Evolutionary conservation across 1,140 invertebrate genomes (phyloP), one percentile per base, ranked within the genome.

Genomic region (Aphis craccivora): DNA sequence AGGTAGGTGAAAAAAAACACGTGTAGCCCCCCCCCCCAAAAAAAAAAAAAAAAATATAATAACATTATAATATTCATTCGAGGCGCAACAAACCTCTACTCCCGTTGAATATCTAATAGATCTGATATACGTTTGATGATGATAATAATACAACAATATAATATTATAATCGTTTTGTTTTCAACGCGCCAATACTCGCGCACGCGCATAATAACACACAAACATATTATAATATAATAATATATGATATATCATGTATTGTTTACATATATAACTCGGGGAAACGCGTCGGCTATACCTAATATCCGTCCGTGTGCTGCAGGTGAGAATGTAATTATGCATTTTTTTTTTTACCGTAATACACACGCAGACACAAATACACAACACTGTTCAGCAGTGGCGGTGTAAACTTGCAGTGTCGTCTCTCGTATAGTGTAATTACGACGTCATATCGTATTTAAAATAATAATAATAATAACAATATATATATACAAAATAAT

Each of bases 271-370:
- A 35, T 76, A 76, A 84, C 37, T 40, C 81, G 37, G 9, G 81
- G 81, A 84, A 84, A 84, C 83, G 35, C 83, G 83, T 84, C 35
- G 14, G 14, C 60, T n/a, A n/a, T 76, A n/a, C 60, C 30, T n/a
- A n/a, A 67, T 67, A n/a, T 76, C 60, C 60, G n/a, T 76, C 60
- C 14, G 60, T 84, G 40, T 40, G 40, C 23, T 84, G 37, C 40
- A 40, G 83, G 83, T 84, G 88, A 89, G 51, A 53, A 89, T 35
- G 51, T 55, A 89, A 89, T 89, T 89, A 55, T 55, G 88, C 88
- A 35, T 89, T 87, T 43, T 84, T 84, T 84, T 84, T 87, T 89
- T 89, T 55, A 89, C 88, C 88, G 51, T 35, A 40, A 3, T 40
- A 40, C 37, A 55, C 88, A 89, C 88, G 51, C 88, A 89, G 51